These are phyloP conservation scores for Eupeodes corollae DNA, from an alignment of 1,140 invertebrate species.

Conservation along the genomic window DNA sequence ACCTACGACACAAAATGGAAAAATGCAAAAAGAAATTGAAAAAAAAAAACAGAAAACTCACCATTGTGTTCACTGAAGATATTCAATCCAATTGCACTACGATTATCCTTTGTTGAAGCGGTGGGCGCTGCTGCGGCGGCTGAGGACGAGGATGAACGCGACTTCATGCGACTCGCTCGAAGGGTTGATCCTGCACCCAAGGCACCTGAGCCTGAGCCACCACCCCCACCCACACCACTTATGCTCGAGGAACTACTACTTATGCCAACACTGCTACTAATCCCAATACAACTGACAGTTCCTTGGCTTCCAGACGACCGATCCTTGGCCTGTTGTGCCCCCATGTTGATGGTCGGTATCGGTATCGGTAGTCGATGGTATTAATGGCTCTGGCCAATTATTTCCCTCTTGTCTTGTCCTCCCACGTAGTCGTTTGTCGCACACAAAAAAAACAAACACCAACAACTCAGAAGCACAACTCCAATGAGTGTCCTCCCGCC, in stretches of 20 bases:
- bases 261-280: constrained; percentile 25
- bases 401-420: constrained; percentile 13
- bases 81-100: constrained; percentile 63
- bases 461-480: no score
- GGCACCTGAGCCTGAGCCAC: constrained; percentile 8
- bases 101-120: constrained; percentile 57
- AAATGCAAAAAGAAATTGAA: not conserved
- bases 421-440: no score
- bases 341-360: constrained; percentile 46
- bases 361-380: not conserved
- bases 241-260: constrained; percentile 17
- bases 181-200: constrained; percentile 28
- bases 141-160: constrained; percentile 42
- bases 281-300: constrained; percentile 29
- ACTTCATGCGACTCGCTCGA: constrained; percentile 34
- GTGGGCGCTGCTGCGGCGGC: constrained; percentile 45
- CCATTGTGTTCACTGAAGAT: constrained; percentile 85
- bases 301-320: constrained; percentile 22
- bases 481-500: no score
- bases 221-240: constrained; percentile 9
- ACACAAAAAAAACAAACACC: constrained; percentile 7
- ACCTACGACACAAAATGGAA: no score
- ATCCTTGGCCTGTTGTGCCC: constrained; percentile 81
- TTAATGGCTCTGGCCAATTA: not conserved
- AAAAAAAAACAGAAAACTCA: constrained; percentile 37